A percentile compares a stretch with the other conserved stretches of the same genome.
phyloP scores from a whole-genome alignment of 2,888 invertebrate species.

The Chrysolina haemoptera region DNA sequence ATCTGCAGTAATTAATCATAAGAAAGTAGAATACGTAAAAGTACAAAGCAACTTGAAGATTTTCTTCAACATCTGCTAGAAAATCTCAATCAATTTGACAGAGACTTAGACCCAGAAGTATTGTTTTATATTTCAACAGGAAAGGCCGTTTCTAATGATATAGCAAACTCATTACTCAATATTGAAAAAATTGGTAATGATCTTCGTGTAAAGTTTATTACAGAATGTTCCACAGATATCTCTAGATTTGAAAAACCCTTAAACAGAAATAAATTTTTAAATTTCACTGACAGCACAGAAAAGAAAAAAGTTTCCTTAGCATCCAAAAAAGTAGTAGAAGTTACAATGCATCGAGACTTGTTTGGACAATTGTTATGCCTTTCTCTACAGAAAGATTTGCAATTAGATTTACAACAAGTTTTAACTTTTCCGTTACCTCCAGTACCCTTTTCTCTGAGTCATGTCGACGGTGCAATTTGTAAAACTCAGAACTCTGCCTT shows the following conservation, averaged over 20 bases:
- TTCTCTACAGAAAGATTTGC: background rate
- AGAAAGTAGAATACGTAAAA: background rate
- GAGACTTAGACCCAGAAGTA: background rate
- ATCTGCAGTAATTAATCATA: background rate
- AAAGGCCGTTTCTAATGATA: background rate
- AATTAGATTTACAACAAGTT: background rate
- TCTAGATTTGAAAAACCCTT: background rate
- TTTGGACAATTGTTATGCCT: background rate
- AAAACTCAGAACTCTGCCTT: slow-evolving; percentile 6
- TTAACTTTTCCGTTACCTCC: background rate
- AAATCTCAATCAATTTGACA: background rate
- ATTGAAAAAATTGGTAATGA: background rate
- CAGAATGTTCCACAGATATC: background rate
- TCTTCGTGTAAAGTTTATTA: background rate
- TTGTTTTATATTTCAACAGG: background rate
- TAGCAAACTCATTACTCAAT: background rate
- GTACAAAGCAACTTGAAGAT: background rate
- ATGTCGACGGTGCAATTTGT: background rate
- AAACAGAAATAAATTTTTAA: no score
- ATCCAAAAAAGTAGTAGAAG: no score
- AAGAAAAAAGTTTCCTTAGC: no score
- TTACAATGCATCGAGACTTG: background rate
- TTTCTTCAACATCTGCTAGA: background rate
- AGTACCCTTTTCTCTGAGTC: background rate
- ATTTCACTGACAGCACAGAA: no score